Evolutionary conservation across 2,888 invertebrate species (phyloP), one percentile per base, ranked within the genome.

Genomic region (Cyclophora punctaria): DNA sequence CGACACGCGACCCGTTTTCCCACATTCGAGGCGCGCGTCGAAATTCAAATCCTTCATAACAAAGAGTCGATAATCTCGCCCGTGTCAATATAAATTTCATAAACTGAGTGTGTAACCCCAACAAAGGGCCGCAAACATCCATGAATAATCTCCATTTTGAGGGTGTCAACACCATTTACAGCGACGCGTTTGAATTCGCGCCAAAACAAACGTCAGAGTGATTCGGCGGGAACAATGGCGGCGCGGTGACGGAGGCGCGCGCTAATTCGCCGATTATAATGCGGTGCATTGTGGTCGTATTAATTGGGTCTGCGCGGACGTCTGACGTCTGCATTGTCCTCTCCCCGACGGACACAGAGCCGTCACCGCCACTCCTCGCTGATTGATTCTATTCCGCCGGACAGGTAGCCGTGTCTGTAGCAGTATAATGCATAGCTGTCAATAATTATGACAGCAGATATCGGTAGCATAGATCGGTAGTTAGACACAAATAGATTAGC

Each of bases 31-130:
- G 20, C 60, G 62, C 61, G 55, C 68, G 70, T 63, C 63, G 64
- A 66, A 72, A 80, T 80, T 80, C 80, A 78, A 81, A 83, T 80
- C 78, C 75, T 73, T 71, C 77, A 76, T 77, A 81, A 83, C 83
- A 83, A 83, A 75, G 78, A 76, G 76, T 77, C 80, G 70, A 83
- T 83, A 83, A 83, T 83, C 83, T 80, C 70, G 69, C 76, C 76
- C 81, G 80, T 81, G 82, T 82, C 82, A 82, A 83, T 82, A 82
- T 83, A 83, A 83, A 83, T 83, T 83, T 84, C 83, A 83, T 83
- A 84, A 83, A 83, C 81, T 80, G 80, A 59, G 73, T 61, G 76
- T 73, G 71, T 75, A 78, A 75, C 79, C 74, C 79, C 71, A 71
- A 83, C 83, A 82, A 83, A 71, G 77, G 75, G 67, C 70, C 73